A percentile compares a stretch with the other conserved stretches of the same genome.
phyloP scores from a whole-genome alignment of 2,888 invertebrate species.

The Cheilosia scutellata region DNA sequence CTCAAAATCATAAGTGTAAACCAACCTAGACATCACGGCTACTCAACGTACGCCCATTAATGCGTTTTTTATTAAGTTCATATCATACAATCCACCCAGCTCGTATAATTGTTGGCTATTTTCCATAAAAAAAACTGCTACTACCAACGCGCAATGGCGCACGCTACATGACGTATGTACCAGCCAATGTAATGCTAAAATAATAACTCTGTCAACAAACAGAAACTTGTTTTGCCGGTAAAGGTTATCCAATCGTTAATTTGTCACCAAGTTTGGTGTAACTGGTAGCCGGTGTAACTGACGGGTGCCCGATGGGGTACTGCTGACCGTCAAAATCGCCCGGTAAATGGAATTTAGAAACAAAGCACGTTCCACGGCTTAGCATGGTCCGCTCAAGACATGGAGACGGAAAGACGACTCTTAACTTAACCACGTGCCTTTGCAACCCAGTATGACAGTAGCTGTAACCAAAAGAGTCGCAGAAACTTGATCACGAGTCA shows the following conservation, averaged over 20 bases:
- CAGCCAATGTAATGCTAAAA: background rate
- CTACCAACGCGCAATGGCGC: background rate
- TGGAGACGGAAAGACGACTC: background rate
- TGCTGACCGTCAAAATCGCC: slow-evolving; percentile 2
- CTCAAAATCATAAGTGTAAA: no score
- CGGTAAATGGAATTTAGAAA: background rate
- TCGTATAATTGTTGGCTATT: no score
- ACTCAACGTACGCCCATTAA: no score
- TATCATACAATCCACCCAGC: no score
- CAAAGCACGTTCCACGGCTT: slow-evolving; percentile 6
- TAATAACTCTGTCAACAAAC: background rate
- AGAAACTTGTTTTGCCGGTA: background rate
- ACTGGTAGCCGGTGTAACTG: background rate
- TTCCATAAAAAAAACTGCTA: background rate
- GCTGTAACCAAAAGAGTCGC: slow-evolving; percentile 10
- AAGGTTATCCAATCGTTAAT: slow-evolving; percentile 1
- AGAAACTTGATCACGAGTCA: slow-evolving; percentile 50
- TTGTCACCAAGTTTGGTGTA: background rate
- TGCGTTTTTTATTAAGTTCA: no score
- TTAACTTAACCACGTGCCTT: slow-evolving; percentile 11
- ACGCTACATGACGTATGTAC: no score
- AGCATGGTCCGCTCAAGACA: background rate
- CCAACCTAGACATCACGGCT: no score
- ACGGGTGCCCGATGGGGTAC: no score
- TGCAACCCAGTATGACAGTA: background rate